These are phyloP conservation scores for Ariopsis seemanni DNA, from an alignment of 2,113 vertebrate species.

Conservation along the genomic window DNA sequence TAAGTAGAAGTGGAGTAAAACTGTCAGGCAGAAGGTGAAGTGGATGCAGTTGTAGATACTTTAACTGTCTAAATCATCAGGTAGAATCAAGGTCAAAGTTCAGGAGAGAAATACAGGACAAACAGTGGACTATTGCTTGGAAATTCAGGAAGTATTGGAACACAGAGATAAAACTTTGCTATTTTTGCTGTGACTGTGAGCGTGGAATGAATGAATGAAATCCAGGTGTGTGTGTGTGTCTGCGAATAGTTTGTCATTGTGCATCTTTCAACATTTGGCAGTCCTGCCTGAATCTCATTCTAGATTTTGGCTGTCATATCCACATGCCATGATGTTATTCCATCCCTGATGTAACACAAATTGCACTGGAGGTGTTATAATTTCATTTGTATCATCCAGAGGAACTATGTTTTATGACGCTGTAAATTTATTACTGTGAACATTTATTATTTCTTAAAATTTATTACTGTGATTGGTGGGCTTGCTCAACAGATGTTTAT, in stretches of 20 bases:
- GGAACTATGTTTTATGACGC: conserved; percentile 54
- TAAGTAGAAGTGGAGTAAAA: too few species aligned
- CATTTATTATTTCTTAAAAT: conserved; percentile 61
- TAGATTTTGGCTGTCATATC: conserved; percentile 49
- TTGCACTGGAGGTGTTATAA: conserved; percentile 52
- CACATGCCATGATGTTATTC: conserved; percentile 51
- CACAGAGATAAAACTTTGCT: too few species aligned
- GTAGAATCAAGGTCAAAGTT: too few species aligned
- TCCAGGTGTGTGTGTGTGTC: too few species aligned
- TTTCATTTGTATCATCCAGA: conserved; percentile 59
- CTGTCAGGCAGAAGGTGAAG: too few species aligned
- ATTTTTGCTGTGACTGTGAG: too few species aligned
- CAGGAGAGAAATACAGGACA: too few species aligned
- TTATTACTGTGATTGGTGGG: conserved; percentile 56
- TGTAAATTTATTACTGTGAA: conserved; percentile 63
- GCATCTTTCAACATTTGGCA: conserved; percentile 44
- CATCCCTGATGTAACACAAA: conserved; percentile 50
- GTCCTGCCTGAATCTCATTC: conserved; percentile 49
- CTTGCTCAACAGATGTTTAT: conserved; percentile 28
- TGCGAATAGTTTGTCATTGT: not conserved
- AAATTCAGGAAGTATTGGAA: too few species aligned
- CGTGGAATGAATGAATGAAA: too few species aligned
- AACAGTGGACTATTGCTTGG: too few species aligned
- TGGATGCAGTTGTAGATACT: too few species aligned
- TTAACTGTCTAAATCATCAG: too few species aligned